Percentiles rank a stretch among this genome's conserved stretches.
These are phyloP conservation scores for Natrix natrix DNA, from an alignment of 2,797 vertebrate genomes.

Conservation along the genomic window DNA sequence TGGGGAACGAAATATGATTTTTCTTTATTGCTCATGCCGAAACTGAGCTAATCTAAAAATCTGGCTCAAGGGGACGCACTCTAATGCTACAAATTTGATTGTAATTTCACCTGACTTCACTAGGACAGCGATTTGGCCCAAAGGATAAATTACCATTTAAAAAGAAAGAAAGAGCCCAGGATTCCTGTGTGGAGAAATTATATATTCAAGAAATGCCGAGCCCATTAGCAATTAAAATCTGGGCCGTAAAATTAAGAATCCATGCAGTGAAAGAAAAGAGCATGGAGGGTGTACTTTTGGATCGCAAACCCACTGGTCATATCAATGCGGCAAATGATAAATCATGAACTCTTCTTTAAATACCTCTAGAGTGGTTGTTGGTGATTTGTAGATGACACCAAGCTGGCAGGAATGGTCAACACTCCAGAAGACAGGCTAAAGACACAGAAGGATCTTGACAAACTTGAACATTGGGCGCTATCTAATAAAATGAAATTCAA, in stretches of 20 bases:
- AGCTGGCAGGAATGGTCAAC: no score
- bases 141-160: conserved; percentile 4
- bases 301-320: background rate
- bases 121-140: conserved; percentile 34
- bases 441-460: no score
- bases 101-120: conserved; percentile 19
- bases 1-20: background rate
- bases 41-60: conserved; percentile 19
- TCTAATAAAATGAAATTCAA: no score
- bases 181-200: background rate
- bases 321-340: background rate
- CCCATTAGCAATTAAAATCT: conserved; percentile 1
- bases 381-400: background rate
- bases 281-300: background rate
- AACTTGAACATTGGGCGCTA: no score
- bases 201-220: conserved; percentile 24
- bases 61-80: background rate
- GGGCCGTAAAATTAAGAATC: conserved; percentile 6
- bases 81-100: background rate
- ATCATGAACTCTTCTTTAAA: background rate
- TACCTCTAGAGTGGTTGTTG: background rate
- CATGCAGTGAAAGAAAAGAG: background rate
- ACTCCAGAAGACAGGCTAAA: no score
- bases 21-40: conserved; percentile 6
- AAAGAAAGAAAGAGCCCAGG: background rate